phyloP scores from a whole-genome alignment of 2,888 invertebrate genomes.

The Lithophane semibrunnea region DNA sequence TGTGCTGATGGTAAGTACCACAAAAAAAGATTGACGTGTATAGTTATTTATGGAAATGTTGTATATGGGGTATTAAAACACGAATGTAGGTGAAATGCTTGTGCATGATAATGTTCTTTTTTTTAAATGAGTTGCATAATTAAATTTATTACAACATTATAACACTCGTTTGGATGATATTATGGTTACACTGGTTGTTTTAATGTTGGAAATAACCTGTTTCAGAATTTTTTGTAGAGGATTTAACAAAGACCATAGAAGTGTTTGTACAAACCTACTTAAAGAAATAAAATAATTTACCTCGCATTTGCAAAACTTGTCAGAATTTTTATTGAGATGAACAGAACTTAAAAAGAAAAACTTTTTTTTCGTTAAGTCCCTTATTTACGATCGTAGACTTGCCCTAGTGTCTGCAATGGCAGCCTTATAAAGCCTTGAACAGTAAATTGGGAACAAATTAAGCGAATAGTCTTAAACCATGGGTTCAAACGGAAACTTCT shows the following conservation, averaged over 20 bases:
- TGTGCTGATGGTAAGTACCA: conserved; percentile 85
- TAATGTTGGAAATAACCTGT: too few relatives aligned
- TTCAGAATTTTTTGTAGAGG: too few relatives aligned
- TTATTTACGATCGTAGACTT: background rate
- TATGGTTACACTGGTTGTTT: too few relatives aligned
- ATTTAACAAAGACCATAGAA: background rate
- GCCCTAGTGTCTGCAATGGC: background rate
- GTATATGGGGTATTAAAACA: too few relatives aligned
- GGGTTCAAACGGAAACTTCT: too few relatives aligned
- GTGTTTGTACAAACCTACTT: background rate
- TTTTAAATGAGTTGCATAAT: too few relatives aligned
- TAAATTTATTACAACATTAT: too few relatives aligned
- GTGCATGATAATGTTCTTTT: too few relatives aligned
- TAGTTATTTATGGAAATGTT: too few relatives aligned
- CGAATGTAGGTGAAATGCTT: too few relatives aligned
- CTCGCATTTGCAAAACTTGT: background rate
- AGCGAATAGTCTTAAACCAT: background rate
- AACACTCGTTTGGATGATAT: too few relatives aligned
- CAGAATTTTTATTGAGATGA: background rate
- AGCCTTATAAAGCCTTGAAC: background rate
- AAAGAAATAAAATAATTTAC: background rate
- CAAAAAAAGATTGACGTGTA: background rate
- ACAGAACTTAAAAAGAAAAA: background rate
- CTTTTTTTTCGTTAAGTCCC: background rate
- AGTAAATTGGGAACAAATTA: background rate